A percentile compares a stretch with the other conserved stretches of the same genome.
These are phyloP conservation scores for Prostheceraeus crozeri DNA, from an alignment of 2,888 invertebrate species.

Conservation along the genomic window DNA sequence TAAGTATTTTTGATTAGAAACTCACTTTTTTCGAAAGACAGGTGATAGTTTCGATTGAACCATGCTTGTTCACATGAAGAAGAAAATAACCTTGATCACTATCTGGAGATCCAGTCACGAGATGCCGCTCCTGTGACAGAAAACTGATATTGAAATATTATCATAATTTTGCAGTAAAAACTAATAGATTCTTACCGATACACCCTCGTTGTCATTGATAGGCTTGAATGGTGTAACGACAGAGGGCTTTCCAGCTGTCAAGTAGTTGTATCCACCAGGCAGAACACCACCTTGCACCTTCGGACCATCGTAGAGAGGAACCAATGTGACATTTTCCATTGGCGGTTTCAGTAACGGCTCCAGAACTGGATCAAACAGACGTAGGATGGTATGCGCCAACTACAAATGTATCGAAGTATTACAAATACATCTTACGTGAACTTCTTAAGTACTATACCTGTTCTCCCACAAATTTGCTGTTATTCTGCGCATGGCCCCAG, in stretches of 20 bases:
- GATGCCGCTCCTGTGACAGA: constrained; percentile 47
- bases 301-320: constrained; percentile 55
- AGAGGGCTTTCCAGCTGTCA: constrained; percentile 53
- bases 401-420: constrained; percentile 42
- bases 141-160: constrained; percentile 7
- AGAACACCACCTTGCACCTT: constrained; percentile 50
- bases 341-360: constrained; percentile 46
- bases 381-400: constrained; percentile 54
- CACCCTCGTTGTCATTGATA: too few relatives aligned
- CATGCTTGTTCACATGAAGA: constrained; percentile 54
- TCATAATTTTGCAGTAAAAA: too few relatives aligned
- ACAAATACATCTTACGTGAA: not conserved
- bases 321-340: constrained; percentile 51
- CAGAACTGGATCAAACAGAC: constrained; percentile 54
- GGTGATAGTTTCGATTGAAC: constrained; percentile 54
- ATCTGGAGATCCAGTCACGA: constrained; percentile 48
- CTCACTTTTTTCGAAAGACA: constrained; percentile 44
- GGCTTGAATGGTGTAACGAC: constrained; percentile 45
- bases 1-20: not conserved
- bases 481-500: constrained; percentile 55
- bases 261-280: constrained; percentile 53
- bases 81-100: constrained; percentile 50
- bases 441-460: too few relatives aligned
- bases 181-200: too few relatives aligned
- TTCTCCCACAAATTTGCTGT: constrained; percentile 56